Evolutionary conservation across 2,113 vertebrate species (phyloP), one percentile per base, ranked within the genome.

Genomic region (Oncorhynchus kisutch): DNA sequence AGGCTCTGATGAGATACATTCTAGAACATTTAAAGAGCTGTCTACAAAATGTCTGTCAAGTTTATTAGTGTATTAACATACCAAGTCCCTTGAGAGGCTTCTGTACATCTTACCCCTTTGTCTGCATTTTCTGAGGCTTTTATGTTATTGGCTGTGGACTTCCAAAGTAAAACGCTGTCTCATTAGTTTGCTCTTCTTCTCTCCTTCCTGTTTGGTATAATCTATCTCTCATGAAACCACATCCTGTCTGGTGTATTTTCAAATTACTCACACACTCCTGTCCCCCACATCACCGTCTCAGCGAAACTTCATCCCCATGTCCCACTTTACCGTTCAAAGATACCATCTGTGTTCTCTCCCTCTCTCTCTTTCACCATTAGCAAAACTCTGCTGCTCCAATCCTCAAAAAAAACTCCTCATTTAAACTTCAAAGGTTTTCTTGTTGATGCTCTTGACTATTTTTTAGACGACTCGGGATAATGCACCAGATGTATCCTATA

Each of bases 181-280:
- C 88, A 87, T 89, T 90, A 86, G 83, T 89, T 89, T 88, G 74
- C 79, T 75, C 86, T 74, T 75, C 20, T 62, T 22, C 59, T 62
- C 59, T 62, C 16, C 85, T 80, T 89, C 87, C 87, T 86, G 88
- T 89, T 90, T 87, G 84, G 77, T 79, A 84, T 81, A 85, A 91
- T 91, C 83, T 82, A 88, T 88, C 88, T 90, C 82, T 80, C 76
- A 77, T 81, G 80, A 77, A 86, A 82, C 76, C 86, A 71, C 87
- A 87, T 90, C 87, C 88, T 89, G 83, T 84, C 87, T 81, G 76
- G 84, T 81, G 82, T 85, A 83, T 88, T 88, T 91, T 89, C 88
- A 88, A 45, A 84, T 90, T 88, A 89, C 88, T 89, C 88, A 85
- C 71, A 7, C 74, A 76, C 84, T 87, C 83, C 79, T 59, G 45